Conservation (phyloP, 2,888 invertebrate species). For the Drosophila quinaria region DNA sequence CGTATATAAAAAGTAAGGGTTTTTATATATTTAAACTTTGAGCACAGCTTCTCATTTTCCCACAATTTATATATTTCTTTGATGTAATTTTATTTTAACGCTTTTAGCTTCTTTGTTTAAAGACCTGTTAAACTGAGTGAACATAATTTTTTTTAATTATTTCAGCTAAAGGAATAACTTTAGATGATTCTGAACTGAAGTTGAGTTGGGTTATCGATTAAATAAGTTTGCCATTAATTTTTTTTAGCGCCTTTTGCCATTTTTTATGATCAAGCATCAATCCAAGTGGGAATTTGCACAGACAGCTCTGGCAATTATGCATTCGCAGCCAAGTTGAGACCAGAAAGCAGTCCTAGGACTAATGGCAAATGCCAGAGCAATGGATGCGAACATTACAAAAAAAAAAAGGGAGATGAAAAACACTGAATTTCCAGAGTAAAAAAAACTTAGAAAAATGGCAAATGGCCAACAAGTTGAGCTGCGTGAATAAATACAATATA, state of each 20-base stretch:
- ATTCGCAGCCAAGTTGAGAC: slow-evolving; percentile 4
- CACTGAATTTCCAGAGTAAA: slow-evolving; percentile 7
- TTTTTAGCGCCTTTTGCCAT: background rate
- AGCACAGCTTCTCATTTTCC: background rate
- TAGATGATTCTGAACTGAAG: background rate
- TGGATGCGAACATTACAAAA: slow-evolving; percentile 21
- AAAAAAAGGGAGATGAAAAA: background rate
- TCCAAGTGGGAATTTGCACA: slow-evolving; percentile 33
- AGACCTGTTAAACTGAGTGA: background rate
- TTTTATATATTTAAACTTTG: background rate
- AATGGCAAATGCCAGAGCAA: slow-evolving; percentile 34
- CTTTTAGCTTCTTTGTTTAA: background rate
- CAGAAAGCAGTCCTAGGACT: slow-evolving; percentile 10
- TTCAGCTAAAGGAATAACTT: background rate
- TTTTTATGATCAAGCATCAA: slow-evolving; percentile 28
- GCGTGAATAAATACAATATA: slow-evolving; percentile 35
- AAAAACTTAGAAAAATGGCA: slow-evolving; percentile 36
- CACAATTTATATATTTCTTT: slow-evolving; percentile 1
- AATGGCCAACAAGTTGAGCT: slow-evolving; percentile 50
- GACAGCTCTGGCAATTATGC: slow-evolving; percentile 36
- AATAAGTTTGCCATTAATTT: slow-evolving; percentile 11
- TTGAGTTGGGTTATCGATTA: slow-evolving; percentile 47
- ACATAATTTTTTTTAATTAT: slow-evolving; percentile 1
- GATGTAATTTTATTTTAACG: slow-evolving; percentile 16
- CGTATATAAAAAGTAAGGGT: too few species aligned